These are phyloP conservation scores for Thereva nobilitata DNA, from an alignment of 2,888 invertebrate species.

Conservation along the genomic window DNA sequence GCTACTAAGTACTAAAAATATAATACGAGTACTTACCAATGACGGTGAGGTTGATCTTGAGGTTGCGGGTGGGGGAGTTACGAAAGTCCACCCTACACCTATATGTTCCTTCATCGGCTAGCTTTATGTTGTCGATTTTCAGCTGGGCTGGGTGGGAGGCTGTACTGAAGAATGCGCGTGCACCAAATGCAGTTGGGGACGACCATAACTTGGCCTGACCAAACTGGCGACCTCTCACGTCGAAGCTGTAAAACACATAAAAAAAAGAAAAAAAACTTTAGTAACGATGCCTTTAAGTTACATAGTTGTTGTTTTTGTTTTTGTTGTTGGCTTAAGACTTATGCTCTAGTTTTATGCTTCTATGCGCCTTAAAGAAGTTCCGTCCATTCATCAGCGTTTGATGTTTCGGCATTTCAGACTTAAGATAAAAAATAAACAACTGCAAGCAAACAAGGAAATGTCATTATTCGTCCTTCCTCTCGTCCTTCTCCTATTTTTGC, in stretches of 20 bases:
- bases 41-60: constrained; percentile 74
- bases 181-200: constrained; percentile 73
- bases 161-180: constrained; percentile 81
- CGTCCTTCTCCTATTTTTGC: no score
- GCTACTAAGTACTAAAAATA: background rate
- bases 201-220: constrained; percentile 83
- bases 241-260: constrained; percentile 63
- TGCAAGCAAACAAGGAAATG: no score
- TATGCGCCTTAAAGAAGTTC: background rate
- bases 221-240: constrained; percentile 73
- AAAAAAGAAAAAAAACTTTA: constrained; percentile 27
- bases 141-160: constrained; percentile 80
- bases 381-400: background rate
- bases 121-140: constrained; percentile 66
- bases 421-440: background rate
- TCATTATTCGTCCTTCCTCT: no score
- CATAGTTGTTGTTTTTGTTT: background rate
- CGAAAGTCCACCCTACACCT: constrained; percentile 75
- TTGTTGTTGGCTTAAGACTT: no score
- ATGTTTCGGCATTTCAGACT: background rate
- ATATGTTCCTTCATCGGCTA: constrained; percentile 71
- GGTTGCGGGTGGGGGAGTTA: constrained; percentile 73
- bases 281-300: background rate
- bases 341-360: no score
- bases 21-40: constrained; percentile 64